phyloP scores from a whole-genome alignment of 2,888 invertebrate species.

The Leistus spinibarbis region DNA sequence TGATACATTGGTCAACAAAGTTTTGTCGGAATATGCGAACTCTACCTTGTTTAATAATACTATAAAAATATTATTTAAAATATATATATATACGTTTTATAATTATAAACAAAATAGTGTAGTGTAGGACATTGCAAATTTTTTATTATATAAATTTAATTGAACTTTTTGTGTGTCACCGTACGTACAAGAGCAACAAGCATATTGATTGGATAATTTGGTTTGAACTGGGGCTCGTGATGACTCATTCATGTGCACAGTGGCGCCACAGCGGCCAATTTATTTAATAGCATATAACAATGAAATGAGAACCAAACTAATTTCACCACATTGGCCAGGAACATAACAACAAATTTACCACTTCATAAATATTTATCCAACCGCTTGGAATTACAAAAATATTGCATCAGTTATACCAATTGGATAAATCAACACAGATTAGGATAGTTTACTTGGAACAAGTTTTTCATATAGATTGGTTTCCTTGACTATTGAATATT shows the following conservation, averaged over 20 bases:
- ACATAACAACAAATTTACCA: not conserved
- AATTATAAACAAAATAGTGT: too few relatives aligned
- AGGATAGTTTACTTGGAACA: too few relatives aligned
- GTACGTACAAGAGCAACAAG: not conserved
- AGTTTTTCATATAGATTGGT: too few relatives aligned
- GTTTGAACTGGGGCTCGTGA: not conserved
- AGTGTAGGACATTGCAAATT: too few relatives aligned
- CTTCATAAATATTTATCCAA: not conserved
- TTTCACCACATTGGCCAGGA: not conserved
- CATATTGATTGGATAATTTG: conserved; percentile 8
- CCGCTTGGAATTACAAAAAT: not conserved
- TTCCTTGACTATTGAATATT: too few relatives aligned
- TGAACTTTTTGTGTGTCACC: not conserved
- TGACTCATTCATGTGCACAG: conserved; percentile 1
- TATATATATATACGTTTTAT: too few relatives aligned
- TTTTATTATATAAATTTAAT: not conserved
- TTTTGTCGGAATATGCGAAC: too few relatives aligned
- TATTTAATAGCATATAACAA: not conserved
- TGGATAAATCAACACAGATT: not conserved
- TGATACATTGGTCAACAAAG: too few relatives aligned
- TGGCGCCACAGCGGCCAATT: not conserved
- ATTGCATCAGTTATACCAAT: not conserved
- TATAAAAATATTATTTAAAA: too few relatives aligned
- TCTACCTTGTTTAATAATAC: too few relatives aligned
- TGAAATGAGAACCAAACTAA: not conserved